Evolutionary conservation across 1,140 invertebrate genomes (phyloP), one percentile per base, ranked within the genome.

Genomic region (Asbolus verrucosus): DNA sequence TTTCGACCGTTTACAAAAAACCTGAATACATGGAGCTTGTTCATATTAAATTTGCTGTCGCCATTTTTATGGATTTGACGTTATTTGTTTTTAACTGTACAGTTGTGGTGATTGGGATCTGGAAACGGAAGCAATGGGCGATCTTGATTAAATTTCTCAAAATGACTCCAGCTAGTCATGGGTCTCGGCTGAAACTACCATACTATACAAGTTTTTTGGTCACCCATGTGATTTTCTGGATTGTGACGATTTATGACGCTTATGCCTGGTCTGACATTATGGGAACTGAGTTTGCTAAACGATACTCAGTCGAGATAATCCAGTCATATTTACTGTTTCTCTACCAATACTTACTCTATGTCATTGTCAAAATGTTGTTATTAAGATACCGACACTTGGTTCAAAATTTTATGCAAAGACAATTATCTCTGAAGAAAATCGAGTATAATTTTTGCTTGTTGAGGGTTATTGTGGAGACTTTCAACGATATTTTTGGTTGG

Each of bases 21-120:
- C 11, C 46, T 11, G 46, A 54, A 6, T 54, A 54, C 46, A 54
- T 54, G 46, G 27, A 21, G n/a, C 6, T 54, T 3, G 27, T 54
- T 27, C 21, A 24, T 11, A 11, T 54, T 11, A 54, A 54, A 54
- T 24, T 54, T 3, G 11, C 27, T 5, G 13, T 54, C 2, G 46
- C 46, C n/a, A 16, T 54, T 27, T 54, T 54, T 11, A 54, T 54
- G 46, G 46, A 54, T 6, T 9, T 21, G 1, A 54, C 24, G 1
- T 27, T 54, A 6, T 54, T 54, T 27, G 4, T 54, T 13, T 54
- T 54, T 27, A 30, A 54, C 27, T 54, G 19, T 14, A 5, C 27
- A 54, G 27, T 54, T 5, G 13, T 54, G 11, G 11, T 54, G 1
- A n/a, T 21, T 5, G 19, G 19, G 1, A 18, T 27, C 27, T 54